Conservation (phyloP, 2,113 vertebrate genomes). For the Smithornis capensis region DNA sequence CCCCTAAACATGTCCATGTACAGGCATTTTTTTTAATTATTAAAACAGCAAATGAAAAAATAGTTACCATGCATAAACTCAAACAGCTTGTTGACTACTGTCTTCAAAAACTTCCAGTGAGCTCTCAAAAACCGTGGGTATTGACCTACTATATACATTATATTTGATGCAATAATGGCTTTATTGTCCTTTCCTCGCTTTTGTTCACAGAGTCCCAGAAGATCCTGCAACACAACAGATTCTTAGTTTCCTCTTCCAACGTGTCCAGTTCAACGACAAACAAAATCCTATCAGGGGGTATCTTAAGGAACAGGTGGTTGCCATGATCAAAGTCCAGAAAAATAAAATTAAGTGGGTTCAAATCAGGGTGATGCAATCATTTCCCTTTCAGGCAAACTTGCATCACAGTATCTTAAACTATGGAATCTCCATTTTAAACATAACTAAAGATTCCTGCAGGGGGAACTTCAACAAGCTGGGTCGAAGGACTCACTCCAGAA, state of each 20-base stretch:
- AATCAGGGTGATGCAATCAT: accelerated
- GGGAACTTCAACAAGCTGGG: background rate
- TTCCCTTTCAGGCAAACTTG: background rate
- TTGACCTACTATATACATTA: constrained; percentile 99
- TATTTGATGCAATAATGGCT: constrained; percentile 99
- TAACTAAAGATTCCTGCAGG: background rate
- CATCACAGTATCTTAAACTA: background rate
- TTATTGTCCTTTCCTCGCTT: constrained; percentile 99
- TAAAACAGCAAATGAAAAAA: background rate
- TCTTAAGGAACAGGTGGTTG: background rate
- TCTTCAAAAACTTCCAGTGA: constrained; percentile 99
- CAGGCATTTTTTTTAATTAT: background rate
- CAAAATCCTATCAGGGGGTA: background rate
- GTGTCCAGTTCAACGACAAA: background rate
- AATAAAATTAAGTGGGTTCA: background rate
- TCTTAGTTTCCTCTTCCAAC: background rate
- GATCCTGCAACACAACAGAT: constrained; percentile 78
- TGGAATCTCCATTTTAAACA: background rate
- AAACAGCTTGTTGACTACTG: constrained; percentile 98
- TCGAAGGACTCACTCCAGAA: background rate
- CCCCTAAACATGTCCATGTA: accelerated
- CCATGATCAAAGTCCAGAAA: background rate
- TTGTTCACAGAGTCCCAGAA: constrained; percentile 97
- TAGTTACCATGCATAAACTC: constrained; percentile 98
- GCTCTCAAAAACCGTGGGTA: constrained; percentile 97